Percentiles rank a stretch among this genome's conserved stretches.
These are phyloP conservation scores for Chionomys nivalis DNA, from an alignment of 2,113 vertebrate species.

Conservation along the genomic window DNA sequence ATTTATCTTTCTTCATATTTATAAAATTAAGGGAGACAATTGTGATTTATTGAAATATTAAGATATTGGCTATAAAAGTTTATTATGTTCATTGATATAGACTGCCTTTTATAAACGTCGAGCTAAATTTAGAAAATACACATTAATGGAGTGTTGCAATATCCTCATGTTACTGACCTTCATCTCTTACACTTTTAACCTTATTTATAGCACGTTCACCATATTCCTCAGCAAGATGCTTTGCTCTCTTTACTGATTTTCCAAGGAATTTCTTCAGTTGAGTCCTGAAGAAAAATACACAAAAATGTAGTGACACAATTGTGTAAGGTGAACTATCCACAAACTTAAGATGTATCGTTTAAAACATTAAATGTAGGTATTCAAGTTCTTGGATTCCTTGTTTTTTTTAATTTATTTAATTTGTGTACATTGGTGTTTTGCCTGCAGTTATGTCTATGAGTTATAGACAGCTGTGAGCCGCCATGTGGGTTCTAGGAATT, in stretches of 20 bases:
- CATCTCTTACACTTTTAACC: slow-evolving; percentile 98
- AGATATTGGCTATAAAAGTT: slow-evolving; percentile 19
- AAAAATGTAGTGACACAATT: slow-evolving; percentile 52
- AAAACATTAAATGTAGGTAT: slow-evolving; percentile 31
- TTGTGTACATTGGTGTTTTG: background rate
- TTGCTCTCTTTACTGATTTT: slow-evolving; percentile 97
- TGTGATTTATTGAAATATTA: slow-evolving; percentile 49
- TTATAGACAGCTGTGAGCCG: background rate
- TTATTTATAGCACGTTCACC: slow-evolving; percentile 98
- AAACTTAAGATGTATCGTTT: background rate
- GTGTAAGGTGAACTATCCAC: slow-evolving; percentile 33
- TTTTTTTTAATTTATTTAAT: background rate
- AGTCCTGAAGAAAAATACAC: slow-evolving; percentile 86
- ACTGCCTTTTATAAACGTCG: slow-evolving; percentile 21
- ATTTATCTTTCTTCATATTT: slow-evolving; percentile 37
- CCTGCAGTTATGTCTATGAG: background rate
- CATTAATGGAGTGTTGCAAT: slow-evolving; percentile 48
- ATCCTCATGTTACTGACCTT: slow-evolving; percentile 87
- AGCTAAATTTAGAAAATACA: slow-evolving; percentile 37
- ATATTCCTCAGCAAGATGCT: slow-evolving; percentile 97
- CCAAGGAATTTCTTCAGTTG: slow-evolving; percentile 98
- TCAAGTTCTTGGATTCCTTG: slow-evolving; percentile 9
- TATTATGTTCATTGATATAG: slow-evolving; percentile 34
- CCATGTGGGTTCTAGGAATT: background rate
- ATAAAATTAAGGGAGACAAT: slow-evolving; percentile 53